Evolutionary conservation across 2,888 invertebrate genomes (phyloP).

Genomic region (Mythimna ferrago): DNA sequence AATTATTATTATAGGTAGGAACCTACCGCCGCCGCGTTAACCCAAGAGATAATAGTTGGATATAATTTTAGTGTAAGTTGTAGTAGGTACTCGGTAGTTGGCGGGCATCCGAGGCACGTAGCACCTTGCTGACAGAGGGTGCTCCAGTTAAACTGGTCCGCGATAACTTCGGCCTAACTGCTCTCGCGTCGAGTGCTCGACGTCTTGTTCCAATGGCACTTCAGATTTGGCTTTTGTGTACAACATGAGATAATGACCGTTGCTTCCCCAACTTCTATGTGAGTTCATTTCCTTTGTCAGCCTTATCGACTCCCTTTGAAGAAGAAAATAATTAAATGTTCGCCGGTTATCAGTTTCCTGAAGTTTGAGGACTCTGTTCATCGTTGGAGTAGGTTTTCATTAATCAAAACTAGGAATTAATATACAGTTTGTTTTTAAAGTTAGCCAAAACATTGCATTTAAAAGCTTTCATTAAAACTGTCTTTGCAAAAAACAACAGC

Average conservation of each 20-base stretch:
- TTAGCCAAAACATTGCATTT: neutral
- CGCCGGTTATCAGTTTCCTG: constrained; percentile 6
- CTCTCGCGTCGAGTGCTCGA: constrained; percentile 76
- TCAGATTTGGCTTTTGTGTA: constrained; percentile 76
- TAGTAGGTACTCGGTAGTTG: constrained; percentile 71
- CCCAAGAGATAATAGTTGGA: constrained; percentile 43
- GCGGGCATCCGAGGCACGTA: constrained; percentile 84
- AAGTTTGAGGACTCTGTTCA: constrained; percentile 4
- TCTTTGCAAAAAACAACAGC: constrained; percentile 23
- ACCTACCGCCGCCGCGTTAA: neutral
- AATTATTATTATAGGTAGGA: neutral
- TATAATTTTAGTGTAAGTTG: constrained; percentile 58
- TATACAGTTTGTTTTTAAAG: neutral
- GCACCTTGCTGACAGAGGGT: constrained; percentile 73
- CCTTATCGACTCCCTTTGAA: constrained; percentile 10
- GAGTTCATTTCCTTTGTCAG: constrained; percentile 40
- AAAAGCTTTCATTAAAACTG: constrained; percentile 7
- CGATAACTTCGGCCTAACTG: constrained; percentile 84
- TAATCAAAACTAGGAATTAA: neutral
- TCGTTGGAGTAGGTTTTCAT: neutral
- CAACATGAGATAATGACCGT: constrained; percentile 61
- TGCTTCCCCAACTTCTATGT: constrained; percentile 22
- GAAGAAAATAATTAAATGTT: constrained; percentile 21
- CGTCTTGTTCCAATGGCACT: constrained; percentile 79
- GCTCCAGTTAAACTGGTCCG: constrained; percentile 75